phyloP scores from a whole-genome alignment of 2,113 vertebrate genomes.

The Caracal caracal region DNA sequence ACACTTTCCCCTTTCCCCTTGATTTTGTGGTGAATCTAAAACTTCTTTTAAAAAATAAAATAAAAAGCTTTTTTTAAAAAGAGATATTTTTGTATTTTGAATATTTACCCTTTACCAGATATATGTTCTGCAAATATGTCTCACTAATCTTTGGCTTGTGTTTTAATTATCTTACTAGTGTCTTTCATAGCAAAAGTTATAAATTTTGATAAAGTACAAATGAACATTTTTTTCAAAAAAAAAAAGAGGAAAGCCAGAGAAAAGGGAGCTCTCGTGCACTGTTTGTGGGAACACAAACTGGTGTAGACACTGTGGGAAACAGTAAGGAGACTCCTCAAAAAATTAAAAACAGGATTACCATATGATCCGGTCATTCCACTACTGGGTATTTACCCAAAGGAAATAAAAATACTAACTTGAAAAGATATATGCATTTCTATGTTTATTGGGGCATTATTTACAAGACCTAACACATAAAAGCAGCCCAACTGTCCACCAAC shows the following conservation, averaged over 20 bases:
- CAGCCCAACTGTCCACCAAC: not conserved
- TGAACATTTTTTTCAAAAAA: not conserved
- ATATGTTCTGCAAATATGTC: not conserved
- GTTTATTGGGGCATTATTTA: not conserved
- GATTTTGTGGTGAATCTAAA: not conserved
- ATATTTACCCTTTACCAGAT: not conserved
- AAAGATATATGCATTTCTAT: not conserved
- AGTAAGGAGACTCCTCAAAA: not conserved
- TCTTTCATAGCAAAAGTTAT: not conserved
- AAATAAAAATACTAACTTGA: not conserved
- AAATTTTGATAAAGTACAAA: not conserved
- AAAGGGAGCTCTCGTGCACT: not conserved
- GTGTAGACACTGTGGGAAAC: not conserved
- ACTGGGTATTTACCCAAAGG: not conserved
- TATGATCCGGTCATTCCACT: not conserved
- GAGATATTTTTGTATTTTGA: not conserved
- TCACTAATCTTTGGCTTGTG: not conserved
- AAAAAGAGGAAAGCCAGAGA: not conserved
- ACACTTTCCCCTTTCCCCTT: not conserved
- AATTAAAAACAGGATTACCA: not conserved
- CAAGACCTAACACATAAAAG: not conserved
- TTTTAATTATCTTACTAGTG: not conserved
- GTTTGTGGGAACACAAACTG: not conserved
- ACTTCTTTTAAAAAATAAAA: not conserved
- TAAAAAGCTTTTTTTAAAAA: not conserved